Base-by-base conservation (phyloP, 92 coral and sea anemone species). In the Porites cylindrica region DNA sequence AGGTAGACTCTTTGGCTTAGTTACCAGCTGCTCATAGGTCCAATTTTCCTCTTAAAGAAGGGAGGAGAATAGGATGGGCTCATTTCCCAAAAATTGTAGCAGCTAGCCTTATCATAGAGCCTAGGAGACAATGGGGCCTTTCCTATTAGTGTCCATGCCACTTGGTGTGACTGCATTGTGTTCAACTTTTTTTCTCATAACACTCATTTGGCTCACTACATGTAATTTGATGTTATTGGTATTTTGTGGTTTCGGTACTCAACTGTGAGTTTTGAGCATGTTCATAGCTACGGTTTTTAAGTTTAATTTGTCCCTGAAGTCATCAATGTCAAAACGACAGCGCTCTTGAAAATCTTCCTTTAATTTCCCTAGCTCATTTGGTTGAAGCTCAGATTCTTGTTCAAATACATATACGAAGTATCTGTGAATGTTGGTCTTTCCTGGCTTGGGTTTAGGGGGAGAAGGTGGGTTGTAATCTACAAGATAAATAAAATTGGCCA, bases 401-500 rank as follows among this genome's bases (percentile, higher is more conserved):
- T 91, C 63, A 71, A 91, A 94, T 23, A 83, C 86, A 32, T 62
- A 88, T 10, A 79, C 6, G 82, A 85, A 89, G 76, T 94, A 94
- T 43, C 93, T 90, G 78, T 94, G 97, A 62, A 71, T 82, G 47
- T 78, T 77, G 54, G 82, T 24, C 47, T 81, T 90, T 32, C 72
- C 67, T 47, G 87, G 68, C 53, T 77, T 51, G 21, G 72, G 26
- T n/a, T 76, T 32, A 0, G 97, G 97, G 21, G 97, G 97, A 18
- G 72, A 20, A 9, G 97, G 97, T 70, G 95, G 95, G 1, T 86
- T 86, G 90, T 94, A 94, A 9, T 63, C 97, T 94, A 85, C 19
- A 75, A 82, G 67, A 86, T 20, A 50, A 19, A 56, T 9, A 53
- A 4, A 20, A 3, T 23, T 14, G 47, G 2, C 2, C 6, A 21